Base-by-base conservation (phyloP, 2,888 invertebrate species). In the Troides oblongomaculatus region DNA sequence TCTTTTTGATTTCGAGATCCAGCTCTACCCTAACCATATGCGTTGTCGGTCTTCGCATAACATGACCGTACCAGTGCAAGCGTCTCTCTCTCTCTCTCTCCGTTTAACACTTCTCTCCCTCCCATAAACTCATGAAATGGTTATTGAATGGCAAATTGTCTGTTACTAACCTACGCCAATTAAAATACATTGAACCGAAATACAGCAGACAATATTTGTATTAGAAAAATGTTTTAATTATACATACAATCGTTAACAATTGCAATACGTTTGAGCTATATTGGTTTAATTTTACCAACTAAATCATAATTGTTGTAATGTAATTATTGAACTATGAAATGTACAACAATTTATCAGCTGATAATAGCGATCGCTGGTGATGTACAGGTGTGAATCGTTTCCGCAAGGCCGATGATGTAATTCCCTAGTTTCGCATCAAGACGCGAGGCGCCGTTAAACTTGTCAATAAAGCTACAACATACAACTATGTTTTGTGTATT, bases 351-450 rank as follows among this genome's bases (percentile, higher is more conserved):
- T 85, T 85, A 83, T 84, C 83, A 81, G 85, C 82, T 84, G 84
- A 83, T 86, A 83, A 86, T 87, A 83, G 85, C 80, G 79, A 80
- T 81, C 78, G 80, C 79, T 83, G 81, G 18, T 50, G 50, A 17
- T 17, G 14, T 50, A 50, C 18, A 50, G 78, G 77, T 77, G 81
- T 80, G 83, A 82, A 84, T 81, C 81, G 82, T 75, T 80, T 76
- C 65, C 66, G 76, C 91, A 89, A 92, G 92, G 92, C 82, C 88
- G 86, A 81, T 92, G 92, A 92, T 89, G 92, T 92, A 92, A 92
- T 90, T 87, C 85, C 89, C 84, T 81, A 75, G 85, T 92, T 90
- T 90, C 90, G 88, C 88, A 78, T 78, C 79, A 77, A 81, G 86
- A 85, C 86, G 84, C 78, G 81, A 84, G 77, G 79, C 78, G 82